Base-by-base conservation (phyloP, 2,797 vertebrate genomes). In the Delichon dasypus region DNA sequence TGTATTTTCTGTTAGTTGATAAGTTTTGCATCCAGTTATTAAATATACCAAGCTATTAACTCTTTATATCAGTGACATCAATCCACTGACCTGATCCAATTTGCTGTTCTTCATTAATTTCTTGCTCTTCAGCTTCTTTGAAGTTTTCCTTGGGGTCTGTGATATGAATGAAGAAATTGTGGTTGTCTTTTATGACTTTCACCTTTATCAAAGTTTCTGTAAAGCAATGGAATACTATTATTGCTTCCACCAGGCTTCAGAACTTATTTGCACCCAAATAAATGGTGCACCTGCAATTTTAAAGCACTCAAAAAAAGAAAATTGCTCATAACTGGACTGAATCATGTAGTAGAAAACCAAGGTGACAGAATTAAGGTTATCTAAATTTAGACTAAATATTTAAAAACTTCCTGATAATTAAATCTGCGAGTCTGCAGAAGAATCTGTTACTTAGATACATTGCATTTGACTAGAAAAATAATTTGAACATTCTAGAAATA, bases 131-230 rank as follows among this genome's bases (percentile, higher is more conserved):
- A 1, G 11, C 53, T 77, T 96, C 88, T 88, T 78, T 62, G 19
- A 87, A 17, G 15, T 85, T 91, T 93, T 96, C 82, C 80, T 96
- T 94, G 15, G 98, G 97, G 27, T 98, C 98, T 89, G 93, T 98
- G 84, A 99, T 89, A 92, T 99, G 98, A 90, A 98, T 98, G 96
- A 98, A 98, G 96, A 99, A 99, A 91, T 85, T 95, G 97, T 99
- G 99, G 6, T 97, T 98, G 94, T 99, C 99, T 92, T 99, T 99
- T 80, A 96, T 97, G 77, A 99, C 98, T 48, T 97, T 97, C 66
- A 99, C 92, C 96, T 98, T 99, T 95, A 99, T 61, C 36, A 98
- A 96, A 48, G 97, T 98, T 38, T 98, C 99, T 99, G 71, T 62
- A 88, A 88, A 94, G 40, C 42, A 96, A 91, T 4, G 26, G 54